These are phyloP conservation scores for Cynopterus sphinx DNA, from an alignment of 2,797 vertebrate genomes.

Conservation along the genomic window DNA sequence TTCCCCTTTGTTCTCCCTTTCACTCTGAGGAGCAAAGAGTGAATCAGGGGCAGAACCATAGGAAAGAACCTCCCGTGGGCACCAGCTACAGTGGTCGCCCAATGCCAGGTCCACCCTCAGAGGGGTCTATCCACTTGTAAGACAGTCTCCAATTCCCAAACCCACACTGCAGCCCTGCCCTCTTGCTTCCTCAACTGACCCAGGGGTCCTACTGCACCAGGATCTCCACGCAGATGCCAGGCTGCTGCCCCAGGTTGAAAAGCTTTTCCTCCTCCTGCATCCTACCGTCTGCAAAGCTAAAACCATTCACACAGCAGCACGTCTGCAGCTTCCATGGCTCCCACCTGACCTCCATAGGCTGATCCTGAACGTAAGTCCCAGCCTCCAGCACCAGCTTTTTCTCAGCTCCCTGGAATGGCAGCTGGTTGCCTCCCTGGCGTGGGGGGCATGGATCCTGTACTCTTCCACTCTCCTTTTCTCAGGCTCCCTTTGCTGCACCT, in stretches of 20 bases:
- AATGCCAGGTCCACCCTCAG: too few relatives aligned
- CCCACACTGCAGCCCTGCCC: accelerated
- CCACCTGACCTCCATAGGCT: accelerated
- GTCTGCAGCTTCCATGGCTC: accelerated
- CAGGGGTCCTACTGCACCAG: accelerated
- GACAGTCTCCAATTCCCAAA: accelerated
- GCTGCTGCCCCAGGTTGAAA: too few relatives aligned
- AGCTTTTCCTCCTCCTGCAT: accelerated
- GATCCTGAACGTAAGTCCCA: neutral
- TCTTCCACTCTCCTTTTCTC: neutral
- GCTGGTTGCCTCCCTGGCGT: accelerated
- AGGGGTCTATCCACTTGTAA: neutral
- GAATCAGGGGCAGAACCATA: accelerated
- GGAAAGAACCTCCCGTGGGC: accelerated
- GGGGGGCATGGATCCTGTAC: accelerated
- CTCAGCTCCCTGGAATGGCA: neutral
- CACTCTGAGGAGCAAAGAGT: neutral
- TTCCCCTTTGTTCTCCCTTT: neutral
- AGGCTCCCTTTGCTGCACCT: neutral
- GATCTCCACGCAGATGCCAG: accelerated
- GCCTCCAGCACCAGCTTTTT: accelerated
- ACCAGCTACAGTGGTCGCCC: accelerated
- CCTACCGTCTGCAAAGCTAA: neutral
- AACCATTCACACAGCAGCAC: accelerated
- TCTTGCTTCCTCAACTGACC: neutral